Conservation (phyloP, 2,888 invertebrate genomes). For the Metopia argyrocephala region DNA sequence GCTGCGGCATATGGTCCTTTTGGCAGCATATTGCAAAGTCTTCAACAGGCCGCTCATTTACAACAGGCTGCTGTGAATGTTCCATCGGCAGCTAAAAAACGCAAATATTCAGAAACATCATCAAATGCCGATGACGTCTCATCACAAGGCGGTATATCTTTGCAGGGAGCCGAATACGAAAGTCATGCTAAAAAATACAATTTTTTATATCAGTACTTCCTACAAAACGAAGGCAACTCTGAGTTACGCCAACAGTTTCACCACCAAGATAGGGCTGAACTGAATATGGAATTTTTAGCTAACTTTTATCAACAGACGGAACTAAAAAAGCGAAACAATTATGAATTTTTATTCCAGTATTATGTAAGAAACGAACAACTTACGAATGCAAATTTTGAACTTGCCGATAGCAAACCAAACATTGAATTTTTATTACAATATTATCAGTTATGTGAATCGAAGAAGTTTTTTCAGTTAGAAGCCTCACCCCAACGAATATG, state of each 20-base stretch:
- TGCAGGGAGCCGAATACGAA: conserved; percentile 68
- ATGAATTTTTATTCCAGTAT: conserved; percentile 77
- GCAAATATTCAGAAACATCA: conserved; percentile 75
- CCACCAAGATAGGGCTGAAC: conserved; percentile 66
- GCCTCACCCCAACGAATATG: conserved; percentile 77
- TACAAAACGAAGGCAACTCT: conserved; percentile 74
- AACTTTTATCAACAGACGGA: conserved; percentile 77
- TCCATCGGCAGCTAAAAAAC: conserved; percentile 71
- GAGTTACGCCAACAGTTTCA: conserved; percentile 70
- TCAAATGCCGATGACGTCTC: conserved; percentile 70
- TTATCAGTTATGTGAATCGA: conserved; percentile 78
- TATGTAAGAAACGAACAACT: conserved; percentile 74
- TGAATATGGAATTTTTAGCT: conserved; percentile 75
- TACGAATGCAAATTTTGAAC: conserved; percentile 59
- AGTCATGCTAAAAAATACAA: conserved; percentile 73
- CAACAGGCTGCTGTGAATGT: conserved; percentile 55
- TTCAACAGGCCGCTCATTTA: conserved; percentile 70
- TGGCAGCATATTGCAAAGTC: conserved; percentile 71
- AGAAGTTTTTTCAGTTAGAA: conserved; percentile 79
- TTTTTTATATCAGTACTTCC: conserved; percentile 76
- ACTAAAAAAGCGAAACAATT: conserved; percentile 75
- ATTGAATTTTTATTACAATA: conserved; percentile 77
- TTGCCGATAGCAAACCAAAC: conserved; percentile 71
- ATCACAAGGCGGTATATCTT: conserved; percentile 57
- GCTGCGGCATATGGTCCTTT: conserved; percentile 69